Evolutionary conservation across 1,140 invertebrate species (phyloP), one percentile per base, ranked within the genome.

Genomic region (Micrasema minimum): DNA sequence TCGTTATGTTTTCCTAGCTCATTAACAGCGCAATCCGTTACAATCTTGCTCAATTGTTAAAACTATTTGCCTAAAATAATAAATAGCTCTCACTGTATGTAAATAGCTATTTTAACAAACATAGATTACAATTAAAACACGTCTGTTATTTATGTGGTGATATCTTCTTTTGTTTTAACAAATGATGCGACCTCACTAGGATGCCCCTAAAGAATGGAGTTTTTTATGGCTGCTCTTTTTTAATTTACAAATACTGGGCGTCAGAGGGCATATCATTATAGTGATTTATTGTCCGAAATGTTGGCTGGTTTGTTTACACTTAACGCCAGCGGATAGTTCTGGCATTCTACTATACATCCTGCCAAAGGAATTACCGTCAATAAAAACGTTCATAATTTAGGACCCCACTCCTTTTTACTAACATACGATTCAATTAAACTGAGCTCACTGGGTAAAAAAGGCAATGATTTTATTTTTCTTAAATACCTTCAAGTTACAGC

Each of bases 351-450:
- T 23, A 37, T 64, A 67, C 68, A 68, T 71, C 72, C 72, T 68
- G 65, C 67, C 38, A 22, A 62, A 38, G 46, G 57, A 74, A 74
- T 71, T 71, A 71, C 48, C 72, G 55, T 55, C 48, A 73, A 74
- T 71, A 74, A 74, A 74, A 70, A 68, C 64, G 45, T 71, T 67
- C 68, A 71, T 74, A 51, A 67, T 57, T 74, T 68, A 66, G 18
- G 57, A 7, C 41, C 41, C 5, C 45, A 48, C 20, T 48, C 45
- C 9, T 20, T n/a, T 48, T 31, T 31, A 31, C 26, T 31, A 31
- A 31, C 26, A 31, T 31, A 31, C 26, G 26, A 31, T 31, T 31
- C 26, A 31, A 31, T 31, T 4, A 31, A 31, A 31, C 26, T 31
- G 26, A 31, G 26, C 26, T 31, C 26, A 31, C 26, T 31, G 26